phyloP scores from a whole-genome alignment of 2,113 vertebrate species.

The Rhinopomastus cyanomelas region DNA sequence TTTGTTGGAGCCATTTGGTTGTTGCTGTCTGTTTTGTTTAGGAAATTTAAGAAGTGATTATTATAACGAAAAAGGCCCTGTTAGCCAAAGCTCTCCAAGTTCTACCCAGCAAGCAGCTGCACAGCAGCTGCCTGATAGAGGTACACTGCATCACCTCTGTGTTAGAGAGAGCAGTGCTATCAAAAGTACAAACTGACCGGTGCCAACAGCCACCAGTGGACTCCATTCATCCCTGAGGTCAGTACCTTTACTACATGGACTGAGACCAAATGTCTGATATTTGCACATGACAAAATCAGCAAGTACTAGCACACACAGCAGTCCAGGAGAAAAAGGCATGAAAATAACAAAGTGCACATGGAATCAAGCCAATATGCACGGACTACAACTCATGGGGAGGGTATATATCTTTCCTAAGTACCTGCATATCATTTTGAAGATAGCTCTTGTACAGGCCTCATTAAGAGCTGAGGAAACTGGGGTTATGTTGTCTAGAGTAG shows the following conservation, averaged over 20 bases:
- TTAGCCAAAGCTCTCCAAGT: neutral
- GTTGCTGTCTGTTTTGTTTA: neutral
- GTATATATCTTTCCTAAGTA: neutral
- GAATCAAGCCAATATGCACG: neutral
- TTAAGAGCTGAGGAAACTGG: no score
- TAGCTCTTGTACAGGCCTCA: neutral
- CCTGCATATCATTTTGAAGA: neutral
- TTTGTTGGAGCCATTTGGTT: neutral
- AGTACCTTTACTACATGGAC: neutral
- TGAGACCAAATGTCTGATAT: neutral
- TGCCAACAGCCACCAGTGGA: neutral
- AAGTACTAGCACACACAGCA: neutral
- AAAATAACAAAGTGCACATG: neutral
- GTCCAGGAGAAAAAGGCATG: neutral
- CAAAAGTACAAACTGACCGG: neutral
- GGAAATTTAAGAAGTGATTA: neutral
- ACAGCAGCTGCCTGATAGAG: neutral
- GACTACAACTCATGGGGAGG: neutral
- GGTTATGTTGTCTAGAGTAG: no score
- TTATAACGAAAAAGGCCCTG: neutral
- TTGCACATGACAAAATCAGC: neutral
- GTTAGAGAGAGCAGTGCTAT: neutral
- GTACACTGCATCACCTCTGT: neutral
- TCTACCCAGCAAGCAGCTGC: neutral
- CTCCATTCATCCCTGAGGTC: neutral